Conservation (phyloP, 2,888 invertebrate genomes). For the Plagodis pulveraria region DNA sequence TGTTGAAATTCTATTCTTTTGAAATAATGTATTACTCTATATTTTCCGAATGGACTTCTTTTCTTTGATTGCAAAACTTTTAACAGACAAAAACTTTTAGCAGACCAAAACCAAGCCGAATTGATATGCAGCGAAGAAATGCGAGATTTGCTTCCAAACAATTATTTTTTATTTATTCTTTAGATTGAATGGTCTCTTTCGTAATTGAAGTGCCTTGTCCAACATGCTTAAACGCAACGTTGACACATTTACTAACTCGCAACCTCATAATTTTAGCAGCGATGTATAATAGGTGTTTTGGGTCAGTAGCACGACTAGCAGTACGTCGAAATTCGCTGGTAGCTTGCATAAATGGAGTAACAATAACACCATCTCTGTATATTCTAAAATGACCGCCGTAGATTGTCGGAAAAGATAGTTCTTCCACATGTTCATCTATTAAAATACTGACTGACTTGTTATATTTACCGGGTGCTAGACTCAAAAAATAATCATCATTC, state of each 20-base stretch:
- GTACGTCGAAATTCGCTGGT: slow-evolving; percentile 46
- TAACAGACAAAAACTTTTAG: slow-evolving; percentile 54
- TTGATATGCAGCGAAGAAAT: slow-evolving; percentile 55
- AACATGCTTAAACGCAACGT: slow-evolving; percentile 42
- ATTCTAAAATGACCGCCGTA: slow-evolving; percentile 46
- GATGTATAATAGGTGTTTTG: slow-evolving; percentile 44
- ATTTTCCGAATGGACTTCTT: slow-evolving; percentile 49
- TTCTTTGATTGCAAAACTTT: slow-evolving; percentile 46
- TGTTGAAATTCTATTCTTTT: slow-evolving; percentile 47
- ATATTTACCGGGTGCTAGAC: slow-evolving; percentile 31
- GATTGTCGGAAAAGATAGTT: slow-evolving; percentile 57
- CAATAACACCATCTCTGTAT: slow-evolving; percentile 41
- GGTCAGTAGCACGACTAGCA: slow-evolving; percentile 49
- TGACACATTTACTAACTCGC: slow-evolving; percentile 33
- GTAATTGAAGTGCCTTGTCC: slow-evolving; percentile 46
- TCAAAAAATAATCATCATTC: slow-evolving; percentile 34
- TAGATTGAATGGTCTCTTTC: slow-evolving; percentile 44
- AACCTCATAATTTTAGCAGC: slow-evolving; percentile 38
- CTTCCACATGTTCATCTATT: slow-evolving; percentile 55
- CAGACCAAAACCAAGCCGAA: slow-evolving; percentile 57
- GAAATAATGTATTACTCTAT: slow-evolving; percentile 49
- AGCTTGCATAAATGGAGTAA: slow-evolving; percentile 42
- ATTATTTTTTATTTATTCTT: slow-evolving; percentile 48
- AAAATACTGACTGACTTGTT: slow-evolving; percentile 42
- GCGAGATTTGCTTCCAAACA: slow-evolving; percentile 53